Conservation (phyloP, 2,888 invertebrate genomes). For the Busseola fusca region DNA sequence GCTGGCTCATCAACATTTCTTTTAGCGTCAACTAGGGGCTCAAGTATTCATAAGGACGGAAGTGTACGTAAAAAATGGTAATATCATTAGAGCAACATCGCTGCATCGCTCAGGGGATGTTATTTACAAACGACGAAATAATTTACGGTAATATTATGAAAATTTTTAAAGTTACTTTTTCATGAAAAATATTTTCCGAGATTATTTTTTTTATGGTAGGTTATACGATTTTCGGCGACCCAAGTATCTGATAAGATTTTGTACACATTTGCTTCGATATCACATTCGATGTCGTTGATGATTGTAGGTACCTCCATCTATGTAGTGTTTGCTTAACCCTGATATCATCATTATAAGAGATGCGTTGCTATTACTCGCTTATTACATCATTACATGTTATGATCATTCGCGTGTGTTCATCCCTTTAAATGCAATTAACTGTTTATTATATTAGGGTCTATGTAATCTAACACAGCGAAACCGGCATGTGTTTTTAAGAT, state of each 20-base stretch:
- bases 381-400: slow-evolving; percentile 50
- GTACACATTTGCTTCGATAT: slow-evolving; percentile 41
- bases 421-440: slow-evolving; percentile 53
- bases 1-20: slow-evolving; percentile 75
- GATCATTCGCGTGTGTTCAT: slow-evolving; percentile 40
- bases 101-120: slow-evolving; percentile 65
- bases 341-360: slow-evolving; percentile 40
- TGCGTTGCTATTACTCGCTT: slow-evolving; percentile 46
- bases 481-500: slow-evolving; percentile 20
- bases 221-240: neutral
- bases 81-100: slow-evolving; percentile 74
- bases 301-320: neutral
- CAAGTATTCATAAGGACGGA: slow-evolving; percentile 81
- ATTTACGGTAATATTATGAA: slow-evolving; percentile 54
- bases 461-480: slow-evolving; percentile 25
- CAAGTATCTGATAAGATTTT: slow-evolving; percentile 29
- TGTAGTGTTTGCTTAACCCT: slow-evolving; percentile 14
- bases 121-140: slow-evolving; percentile 60
- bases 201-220: neutral
- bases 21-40: slow-evolving; percentile 71
- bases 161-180: slow-evolving; percentile 35
- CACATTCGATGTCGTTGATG: slow-evolving; percentile 34
- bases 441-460: slow-evolving; percentile 47
- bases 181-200: slow-evolving; percentile 25
- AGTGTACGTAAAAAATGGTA: slow-evolving; percentile 76